These are phyloP conservation scores for Chaetorhynchus papuensis DNA, from an alignment of 2,113 vertebrate species.

Conservation along the genomic window DNA sequence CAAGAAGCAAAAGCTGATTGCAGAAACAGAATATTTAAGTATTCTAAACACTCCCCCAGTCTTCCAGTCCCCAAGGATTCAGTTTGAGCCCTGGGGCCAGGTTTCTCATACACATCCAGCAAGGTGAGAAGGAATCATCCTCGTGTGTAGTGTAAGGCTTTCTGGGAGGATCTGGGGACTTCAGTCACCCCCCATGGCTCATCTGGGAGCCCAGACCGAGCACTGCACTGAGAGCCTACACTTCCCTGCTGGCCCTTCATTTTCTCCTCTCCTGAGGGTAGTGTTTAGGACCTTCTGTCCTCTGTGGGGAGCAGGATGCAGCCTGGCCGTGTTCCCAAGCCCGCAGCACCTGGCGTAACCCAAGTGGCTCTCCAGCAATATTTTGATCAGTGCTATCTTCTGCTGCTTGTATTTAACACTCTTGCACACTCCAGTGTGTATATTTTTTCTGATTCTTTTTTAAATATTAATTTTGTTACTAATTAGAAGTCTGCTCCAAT, in stretches of 20 bases:
- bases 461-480: not conserved
- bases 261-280: not conserved
- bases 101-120: not conserved
- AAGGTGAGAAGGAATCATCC: not conserved
- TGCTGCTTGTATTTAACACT: not conserved
- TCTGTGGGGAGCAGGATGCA: not conserved
- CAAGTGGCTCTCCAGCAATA: not conserved
- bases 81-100: not conserved
- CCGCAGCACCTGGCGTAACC: accelerated
- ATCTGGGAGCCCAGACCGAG: accelerated
- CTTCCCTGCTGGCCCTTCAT: not conserved
- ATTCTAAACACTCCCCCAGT: not conserved
- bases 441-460: not conserved
- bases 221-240: not conserved
- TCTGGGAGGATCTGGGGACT: not conserved
- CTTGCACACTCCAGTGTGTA: not conserved
- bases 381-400: not conserved
- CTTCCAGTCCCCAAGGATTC: not conserved
- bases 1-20: not conserved
- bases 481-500: not conserved
- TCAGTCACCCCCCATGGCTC: not conserved
- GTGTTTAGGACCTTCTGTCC: not conserved
- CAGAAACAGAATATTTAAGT: not conserved
- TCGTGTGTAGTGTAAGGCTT: not conserved
- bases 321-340: not conserved